These are phyloP conservation scores for Ischnura elegans DNA, from an alignment of 2,888 invertebrate genomes.

Conservation along the genomic window DNA sequence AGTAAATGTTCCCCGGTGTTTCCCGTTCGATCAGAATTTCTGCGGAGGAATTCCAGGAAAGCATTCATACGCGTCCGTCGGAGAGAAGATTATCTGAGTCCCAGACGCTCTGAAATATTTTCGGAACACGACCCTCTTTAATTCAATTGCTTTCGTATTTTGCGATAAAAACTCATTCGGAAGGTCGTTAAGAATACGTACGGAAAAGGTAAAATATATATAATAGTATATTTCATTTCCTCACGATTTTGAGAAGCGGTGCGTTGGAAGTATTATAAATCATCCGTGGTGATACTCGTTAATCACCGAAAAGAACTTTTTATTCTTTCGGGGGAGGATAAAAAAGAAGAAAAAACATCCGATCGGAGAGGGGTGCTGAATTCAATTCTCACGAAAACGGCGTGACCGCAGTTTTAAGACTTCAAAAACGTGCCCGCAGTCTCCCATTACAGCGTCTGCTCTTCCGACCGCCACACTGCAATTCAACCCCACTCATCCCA, in stretches of 20 bases:
- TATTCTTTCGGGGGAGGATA: neutral
- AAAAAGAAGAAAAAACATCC: neutral
- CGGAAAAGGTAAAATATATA: neutral
- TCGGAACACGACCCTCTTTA: neutral
- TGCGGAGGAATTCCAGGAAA: neutral
- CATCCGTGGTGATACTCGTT: neutral
- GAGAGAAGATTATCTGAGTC: neutral
- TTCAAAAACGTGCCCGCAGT: neutral
- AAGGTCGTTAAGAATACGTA: neutral
- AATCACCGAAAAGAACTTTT: neutral
- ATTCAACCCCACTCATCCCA: no score
- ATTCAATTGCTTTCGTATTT: slow-evolving; percentile 17
- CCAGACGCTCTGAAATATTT: neutral
- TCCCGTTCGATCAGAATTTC: neutral
- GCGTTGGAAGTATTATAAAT: neutral
- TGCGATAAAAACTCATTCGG: neutral
- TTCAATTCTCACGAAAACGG: slow-evolving; percentile 17
- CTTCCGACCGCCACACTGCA: neutral
- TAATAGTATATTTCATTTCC: neutral
- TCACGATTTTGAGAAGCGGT: neutral
- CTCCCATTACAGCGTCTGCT: neutral
- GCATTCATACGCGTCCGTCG: neutral
- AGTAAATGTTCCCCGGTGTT: no score
- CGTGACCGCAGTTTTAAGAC: slow-evolving; percentile 17
- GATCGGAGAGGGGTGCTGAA: neutral